Conservation (phyloP, 2,888 invertebrate species). For the Creontiades dilutus region DNA sequence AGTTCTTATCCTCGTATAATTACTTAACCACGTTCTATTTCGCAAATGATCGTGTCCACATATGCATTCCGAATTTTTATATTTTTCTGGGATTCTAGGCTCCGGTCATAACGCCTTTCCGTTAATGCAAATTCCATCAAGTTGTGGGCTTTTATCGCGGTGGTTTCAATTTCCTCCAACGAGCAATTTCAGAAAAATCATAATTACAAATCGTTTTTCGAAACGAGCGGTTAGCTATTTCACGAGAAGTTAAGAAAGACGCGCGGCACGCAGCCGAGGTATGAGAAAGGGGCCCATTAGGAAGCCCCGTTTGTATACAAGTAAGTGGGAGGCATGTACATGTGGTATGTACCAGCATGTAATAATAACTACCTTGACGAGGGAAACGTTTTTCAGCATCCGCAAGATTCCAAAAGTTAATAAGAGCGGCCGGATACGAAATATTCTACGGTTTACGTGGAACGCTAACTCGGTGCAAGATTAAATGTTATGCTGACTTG, state of each 20-base stretch:
- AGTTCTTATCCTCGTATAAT: too few species aligned
- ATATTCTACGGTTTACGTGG: not conserved
- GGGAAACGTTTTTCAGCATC: not conserved
- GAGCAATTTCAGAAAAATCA: too few species aligned
- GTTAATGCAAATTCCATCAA: too few species aligned
- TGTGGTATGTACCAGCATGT: not conserved
- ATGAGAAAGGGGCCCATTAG: not conserved
- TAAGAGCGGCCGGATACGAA: not conserved
- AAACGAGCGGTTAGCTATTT: not conserved
- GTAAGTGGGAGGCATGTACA: not conserved
- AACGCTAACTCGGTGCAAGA: not conserved
- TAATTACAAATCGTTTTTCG: too few species aligned
- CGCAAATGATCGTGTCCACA: too few species aligned
- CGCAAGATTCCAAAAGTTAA: not conserved
- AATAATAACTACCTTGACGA: not conserved
- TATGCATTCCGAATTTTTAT: too few species aligned
- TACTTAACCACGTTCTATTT: too few species aligned
- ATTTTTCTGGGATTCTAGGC: too few species aligned
- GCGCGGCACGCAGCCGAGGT: not conserved
- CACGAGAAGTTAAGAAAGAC: not conserved
- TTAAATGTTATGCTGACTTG: too few species aligned
- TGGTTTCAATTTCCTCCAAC: too few species aligned
- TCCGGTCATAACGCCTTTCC: too few species aligned
- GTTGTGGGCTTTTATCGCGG: too few species aligned
- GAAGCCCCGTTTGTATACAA: not conserved